phyloP scores from a whole-genome alignment of 2,797 vertebrate genomes.

The Gambelia wislizenii region DNA sequence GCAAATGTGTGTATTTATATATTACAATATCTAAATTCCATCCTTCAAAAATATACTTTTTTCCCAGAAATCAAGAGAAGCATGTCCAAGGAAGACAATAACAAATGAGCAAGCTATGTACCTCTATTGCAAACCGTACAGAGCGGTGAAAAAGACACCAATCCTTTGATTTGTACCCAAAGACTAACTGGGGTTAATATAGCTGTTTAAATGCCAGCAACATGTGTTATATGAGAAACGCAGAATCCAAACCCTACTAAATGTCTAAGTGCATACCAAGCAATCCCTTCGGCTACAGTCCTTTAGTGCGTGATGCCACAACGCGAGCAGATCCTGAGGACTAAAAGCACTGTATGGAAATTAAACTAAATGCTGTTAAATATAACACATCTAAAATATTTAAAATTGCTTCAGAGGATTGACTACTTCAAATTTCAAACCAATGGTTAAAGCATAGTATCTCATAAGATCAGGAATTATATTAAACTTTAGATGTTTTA shows the following conservation, averaged over 20 bases:
- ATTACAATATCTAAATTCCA: not conserved
- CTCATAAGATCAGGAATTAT: conserved; percentile 64
- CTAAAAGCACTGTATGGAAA: conserved; percentile 41
- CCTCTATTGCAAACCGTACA: not conserved
- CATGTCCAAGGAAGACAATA: not conserved
- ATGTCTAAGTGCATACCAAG: not conserved
- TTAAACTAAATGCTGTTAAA: conserved; percentile 45
- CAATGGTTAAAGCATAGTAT: conserved; percentile 63
- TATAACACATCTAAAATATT: conserved; percentile 37
- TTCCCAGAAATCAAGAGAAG: not conserved
- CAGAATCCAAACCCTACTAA: not conserved
- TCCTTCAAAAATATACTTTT: not conserved
- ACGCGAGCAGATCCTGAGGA: conserved; percentile 11
- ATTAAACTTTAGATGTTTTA: conserved; percentile 68
- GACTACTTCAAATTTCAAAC: conserved; percentile 57
- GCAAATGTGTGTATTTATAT: not conserved
- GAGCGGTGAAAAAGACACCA: not conserved
- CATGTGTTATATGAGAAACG: not conserved
- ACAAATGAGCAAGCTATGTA: not conserved
- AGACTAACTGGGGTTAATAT: not conserved
- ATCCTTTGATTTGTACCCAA: not conserved
- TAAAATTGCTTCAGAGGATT: conserved; percentile 34
- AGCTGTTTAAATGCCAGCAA: not conserved
- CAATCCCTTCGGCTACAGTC: not conserved
- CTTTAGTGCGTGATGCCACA: not conserved